These are phyloP conservation scores for Tenthredo distinguenda DNA, from an alignment of 2,888 invertebrate genomes.

Conservation along the genomic window DNA sequence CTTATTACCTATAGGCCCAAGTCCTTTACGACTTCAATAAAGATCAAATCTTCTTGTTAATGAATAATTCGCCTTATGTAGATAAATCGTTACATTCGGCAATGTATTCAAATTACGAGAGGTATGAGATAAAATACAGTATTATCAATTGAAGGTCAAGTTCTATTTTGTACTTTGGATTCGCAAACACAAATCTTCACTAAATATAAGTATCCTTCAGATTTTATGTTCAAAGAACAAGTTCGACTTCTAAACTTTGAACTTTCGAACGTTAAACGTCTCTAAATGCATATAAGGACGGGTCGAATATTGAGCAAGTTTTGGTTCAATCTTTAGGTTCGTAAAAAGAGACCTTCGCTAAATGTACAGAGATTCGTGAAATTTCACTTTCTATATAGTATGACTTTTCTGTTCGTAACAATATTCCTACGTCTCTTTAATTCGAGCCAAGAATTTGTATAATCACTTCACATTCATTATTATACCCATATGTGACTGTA, in stretches of 20 bases:
- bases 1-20: neutral
- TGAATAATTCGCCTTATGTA: neutral
- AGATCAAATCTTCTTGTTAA: conserved; percentile 10
- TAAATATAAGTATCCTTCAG: neutral
- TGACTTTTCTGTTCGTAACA: neutral
- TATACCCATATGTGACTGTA: neutral
- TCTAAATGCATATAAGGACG: neutral
- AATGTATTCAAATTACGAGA: neutral
- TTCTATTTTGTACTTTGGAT: neutral
- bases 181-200: neutral
- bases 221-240: neutral
- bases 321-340: neutral
- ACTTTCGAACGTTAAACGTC: neutral
- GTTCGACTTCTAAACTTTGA: neutral
- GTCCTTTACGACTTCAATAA: conserved; percentile 24
- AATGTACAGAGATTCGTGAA: neutral
- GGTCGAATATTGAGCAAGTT: neutral
- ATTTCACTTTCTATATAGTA: neutral
- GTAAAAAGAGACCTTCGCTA: neutral
- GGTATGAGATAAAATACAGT: neutral
- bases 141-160: neutral
- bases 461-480: neutral
- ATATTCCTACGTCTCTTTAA: neutral
- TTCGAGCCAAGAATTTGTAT: neutral
- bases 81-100: neutral